Percentiles rank a stretch among this genome's conserved stretches.
These are phyloP conservation scores for Petrocephalus sullivani DNA, from an alignment of 2,797 vertebrate genomes.

Conservation along the genomic window DNA sequence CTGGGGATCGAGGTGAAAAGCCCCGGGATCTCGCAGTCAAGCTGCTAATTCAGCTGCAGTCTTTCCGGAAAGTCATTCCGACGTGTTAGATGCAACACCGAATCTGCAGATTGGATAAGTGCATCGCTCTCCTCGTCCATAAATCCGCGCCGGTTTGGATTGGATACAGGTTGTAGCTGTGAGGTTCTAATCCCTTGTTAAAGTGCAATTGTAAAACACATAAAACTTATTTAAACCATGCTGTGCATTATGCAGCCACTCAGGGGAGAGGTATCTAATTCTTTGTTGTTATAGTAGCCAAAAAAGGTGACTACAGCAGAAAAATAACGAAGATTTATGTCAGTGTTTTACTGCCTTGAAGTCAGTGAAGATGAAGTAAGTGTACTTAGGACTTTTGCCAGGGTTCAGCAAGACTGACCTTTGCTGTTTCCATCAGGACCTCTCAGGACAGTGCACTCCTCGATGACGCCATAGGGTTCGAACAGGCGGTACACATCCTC, in stretches of 20 bases:
- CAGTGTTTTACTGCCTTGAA: neutral
- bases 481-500: conserved; percentile 96
- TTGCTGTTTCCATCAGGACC: conserved; percentile 98
- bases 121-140: neutral
- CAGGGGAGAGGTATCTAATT: neutral
- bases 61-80: neutral
- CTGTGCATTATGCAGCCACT: neutral
- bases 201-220: neutral
- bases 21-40: neutral
- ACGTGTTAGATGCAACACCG: neutral
- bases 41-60: neutral
- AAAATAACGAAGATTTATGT: conserved; percentile 3
- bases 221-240: neutral
- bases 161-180: neutral
- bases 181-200: neutral
- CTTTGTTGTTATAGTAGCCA: neutral
- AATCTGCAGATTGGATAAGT: neutral
- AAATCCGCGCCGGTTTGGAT: neutral
- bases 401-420: conserved; percentile 64
- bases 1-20: neutral
- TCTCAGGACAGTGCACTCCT: conserved; percentile 95
- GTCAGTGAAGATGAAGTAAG: neutral
- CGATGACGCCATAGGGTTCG: conserved; percentile 94
- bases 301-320: neutral
- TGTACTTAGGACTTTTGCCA: neutral